These are phyloP conservation scores for Oxyura jamaicensis DNA, from an alignment of 2,113 vertebrate genomes.

Conservation along the genomic window DNA sequence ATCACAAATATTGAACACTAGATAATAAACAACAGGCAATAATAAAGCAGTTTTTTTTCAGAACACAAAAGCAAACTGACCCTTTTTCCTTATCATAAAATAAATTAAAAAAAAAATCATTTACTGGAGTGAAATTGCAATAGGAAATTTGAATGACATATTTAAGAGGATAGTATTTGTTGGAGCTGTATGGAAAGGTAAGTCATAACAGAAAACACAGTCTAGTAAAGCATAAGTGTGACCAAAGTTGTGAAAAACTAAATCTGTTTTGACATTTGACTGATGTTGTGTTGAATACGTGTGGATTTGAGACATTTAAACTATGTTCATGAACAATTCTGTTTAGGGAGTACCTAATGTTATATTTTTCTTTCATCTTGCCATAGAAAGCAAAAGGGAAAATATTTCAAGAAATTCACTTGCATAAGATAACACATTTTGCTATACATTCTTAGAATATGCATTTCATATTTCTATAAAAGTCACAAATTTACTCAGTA, in stretches of 20 bases:
- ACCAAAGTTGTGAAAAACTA: conserved; percentile 49
- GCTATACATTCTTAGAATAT: background rate
- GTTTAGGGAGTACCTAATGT: background rate
- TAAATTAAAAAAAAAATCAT: conserved; percentile 54
- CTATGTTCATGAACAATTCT: background rate
- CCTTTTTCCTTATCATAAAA: conserved; percentile 52
- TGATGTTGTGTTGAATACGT: background rate
- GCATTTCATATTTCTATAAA: background rate
- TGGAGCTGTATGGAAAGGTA: conserved; percentile 19
- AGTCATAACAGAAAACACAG: conserved; percentile 27
- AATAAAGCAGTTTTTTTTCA: conserved; percentile 55
- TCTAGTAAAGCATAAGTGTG: conserved; percentile 4
- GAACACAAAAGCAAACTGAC: conserved; percentile 47
- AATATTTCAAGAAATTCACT: background rate
- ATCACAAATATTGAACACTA: conserved; percentile 43
- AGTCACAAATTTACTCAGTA: background rate
- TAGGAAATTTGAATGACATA: conserved; percentile 1
- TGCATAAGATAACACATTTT: background rate
- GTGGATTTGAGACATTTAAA: conserved; percentile 24
- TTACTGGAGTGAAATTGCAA: conserved; percentile 56
- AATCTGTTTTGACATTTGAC: conserved; percentile 51
- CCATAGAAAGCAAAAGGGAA: background rate
- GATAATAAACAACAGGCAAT: conserved; percentile 36
- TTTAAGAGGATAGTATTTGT: conserved; percentile 50
- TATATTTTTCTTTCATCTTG: background rate